Percentiles rank a stretch among this genome's conserved stretches.
Conservation (phyloP, 2,888 invertebrate species). For the Vanessa cardui region DNA sequence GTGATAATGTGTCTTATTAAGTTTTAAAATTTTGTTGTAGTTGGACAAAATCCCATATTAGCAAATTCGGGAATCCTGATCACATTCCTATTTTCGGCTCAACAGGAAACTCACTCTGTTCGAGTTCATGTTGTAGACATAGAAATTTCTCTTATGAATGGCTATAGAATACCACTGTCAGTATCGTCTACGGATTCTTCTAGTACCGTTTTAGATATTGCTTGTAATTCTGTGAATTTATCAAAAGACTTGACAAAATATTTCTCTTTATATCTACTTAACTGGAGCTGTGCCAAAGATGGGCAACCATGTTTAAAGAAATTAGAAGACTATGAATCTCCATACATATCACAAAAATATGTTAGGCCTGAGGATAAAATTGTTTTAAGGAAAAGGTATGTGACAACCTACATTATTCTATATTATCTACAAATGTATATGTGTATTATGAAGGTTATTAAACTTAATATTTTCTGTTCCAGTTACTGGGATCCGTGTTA, state of each 20-base stretch:
- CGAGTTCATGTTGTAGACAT: conserved; percentile 87
- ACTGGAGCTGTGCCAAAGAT: conserved; percentile 88
- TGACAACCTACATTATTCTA: neutral
- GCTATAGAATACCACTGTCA: conserved; percentile 90
- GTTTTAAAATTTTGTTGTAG: conserved; percentile 66
- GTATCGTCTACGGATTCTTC: conserved; percentile 92
- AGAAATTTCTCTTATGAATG: conserved; percentile 93
- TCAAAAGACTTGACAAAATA: conserved; percentile 91
- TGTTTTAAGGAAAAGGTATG: conserved; percentile 92
- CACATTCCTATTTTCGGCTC: conserved; percentile 94
- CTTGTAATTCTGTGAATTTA: conserved; percentile 91
- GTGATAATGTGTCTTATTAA: neutral
- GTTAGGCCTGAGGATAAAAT: conserved; percentile 89
- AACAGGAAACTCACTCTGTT: conserved; percentile 91
- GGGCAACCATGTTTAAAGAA: conserved; percentile 90
- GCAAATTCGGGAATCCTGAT: conserved; percentile 91
- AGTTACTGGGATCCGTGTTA: conserved; percentile 95
- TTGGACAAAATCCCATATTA: conserved; percentile 93
- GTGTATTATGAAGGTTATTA: neutral
- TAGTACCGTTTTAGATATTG: conserved; percentile 91
- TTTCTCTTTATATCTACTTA: conserved; percentile 95
- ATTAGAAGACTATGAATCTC: conserved; percentile 98
- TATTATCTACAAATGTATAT: neutral
- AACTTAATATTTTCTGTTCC: conserved; percentile 43
- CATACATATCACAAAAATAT: conserved; percentile 94